Percentiles rank a stretch among this genome's conserved stretches.
Conservation (phyloP, 2,888 invertebrate species). For the Cordilura impudica region DNA sequence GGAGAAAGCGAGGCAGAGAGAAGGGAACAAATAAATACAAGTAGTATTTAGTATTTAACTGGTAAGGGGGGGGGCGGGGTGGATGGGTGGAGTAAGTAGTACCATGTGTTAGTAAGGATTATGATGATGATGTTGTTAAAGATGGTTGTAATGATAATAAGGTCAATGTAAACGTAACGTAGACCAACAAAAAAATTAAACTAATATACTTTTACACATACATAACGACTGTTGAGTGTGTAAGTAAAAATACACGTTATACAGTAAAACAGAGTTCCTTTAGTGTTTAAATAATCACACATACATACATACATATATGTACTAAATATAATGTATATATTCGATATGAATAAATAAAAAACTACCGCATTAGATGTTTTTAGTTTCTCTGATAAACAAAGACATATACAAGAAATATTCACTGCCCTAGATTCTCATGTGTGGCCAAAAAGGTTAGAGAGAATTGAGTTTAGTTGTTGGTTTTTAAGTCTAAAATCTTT, state of each 20-base stretch:
- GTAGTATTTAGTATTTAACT: too few species aligned
- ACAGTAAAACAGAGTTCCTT: neutral
- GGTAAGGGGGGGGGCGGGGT: too few species aligned
- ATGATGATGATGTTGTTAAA: neutral
- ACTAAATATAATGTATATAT: neutral
- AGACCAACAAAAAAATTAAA: neutral
- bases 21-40: neutral
- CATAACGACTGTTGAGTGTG: neutral
- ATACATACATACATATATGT: neutral
- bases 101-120: neutral
- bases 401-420: neutral
- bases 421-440: neutral
- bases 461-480: neutral
- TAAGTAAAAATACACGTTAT: neutral
- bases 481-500: neutral
- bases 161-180: slow-evolving; percentile 35
- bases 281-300: neutral
- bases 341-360: neutral
- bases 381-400: neutral
- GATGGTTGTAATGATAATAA: slow-evolving; percentile 23
- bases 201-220: slow-evolving; percentile 2
- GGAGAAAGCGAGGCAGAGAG: neutral
- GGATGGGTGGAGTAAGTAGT: neutral
- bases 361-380: slow-evolving; percentile 22
- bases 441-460: neutral